Percentiles rank a stretch among this genome's conserved stretches.
Conservation (phyloP, 2,888 invertebrate species). For the Latrodectus elegans region DNA sequence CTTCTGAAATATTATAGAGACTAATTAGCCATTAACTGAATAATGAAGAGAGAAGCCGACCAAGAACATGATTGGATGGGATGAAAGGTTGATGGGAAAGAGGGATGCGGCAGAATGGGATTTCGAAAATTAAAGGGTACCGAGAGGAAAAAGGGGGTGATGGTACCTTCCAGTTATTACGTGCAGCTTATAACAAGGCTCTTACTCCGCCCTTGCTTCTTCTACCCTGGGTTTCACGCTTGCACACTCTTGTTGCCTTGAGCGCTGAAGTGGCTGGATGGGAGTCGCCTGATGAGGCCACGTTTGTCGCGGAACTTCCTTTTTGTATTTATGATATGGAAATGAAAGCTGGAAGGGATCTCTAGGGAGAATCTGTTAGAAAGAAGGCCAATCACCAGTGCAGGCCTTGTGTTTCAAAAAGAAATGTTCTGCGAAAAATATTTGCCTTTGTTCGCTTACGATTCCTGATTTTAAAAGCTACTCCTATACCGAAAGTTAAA, state of each 20-base stretch:
- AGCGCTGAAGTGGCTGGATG: slow-evolving; percentile 31
- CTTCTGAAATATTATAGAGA: slow-evolving; percentile 69
- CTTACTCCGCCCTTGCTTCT: slow-evolving; percentile 2
- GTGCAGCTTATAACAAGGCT: slow-evolving; percentile 33
- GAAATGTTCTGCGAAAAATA: too few relatives aligned
- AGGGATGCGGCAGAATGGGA: slow-evolving; percentile 21
- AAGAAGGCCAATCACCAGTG: neutral
- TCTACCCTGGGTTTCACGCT: slow-evolving; percentile 20
- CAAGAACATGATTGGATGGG: slow-evolving; percentile 60
- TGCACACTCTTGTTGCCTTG: slow-evolving; percentile 57
- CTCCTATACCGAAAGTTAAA: too few relatives aligned
- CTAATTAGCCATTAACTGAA: slow-evolving; percentile 68
- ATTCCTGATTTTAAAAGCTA: too few relatives aligned
- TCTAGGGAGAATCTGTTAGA: neutral
- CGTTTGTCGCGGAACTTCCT: neutral
- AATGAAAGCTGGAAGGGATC: neutral
- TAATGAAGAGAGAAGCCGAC: slow-evolving; percentile 60
- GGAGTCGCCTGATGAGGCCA: slow-evolving; percentile 56
- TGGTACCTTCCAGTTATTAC: slow-evolving; percentile 24
- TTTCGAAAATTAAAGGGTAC: slow-evolving; percentile 55
- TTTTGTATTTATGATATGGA: neutral
- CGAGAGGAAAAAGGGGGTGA: slow-evolving; percentile 1
- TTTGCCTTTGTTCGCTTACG: too few relatives aligned
- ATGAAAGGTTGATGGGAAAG: neutral
- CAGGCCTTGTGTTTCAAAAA: too few relatives aligned